Conservation (phyloP, 2,888 invertebrate genomes). For the Carcina quercana region DNA sequence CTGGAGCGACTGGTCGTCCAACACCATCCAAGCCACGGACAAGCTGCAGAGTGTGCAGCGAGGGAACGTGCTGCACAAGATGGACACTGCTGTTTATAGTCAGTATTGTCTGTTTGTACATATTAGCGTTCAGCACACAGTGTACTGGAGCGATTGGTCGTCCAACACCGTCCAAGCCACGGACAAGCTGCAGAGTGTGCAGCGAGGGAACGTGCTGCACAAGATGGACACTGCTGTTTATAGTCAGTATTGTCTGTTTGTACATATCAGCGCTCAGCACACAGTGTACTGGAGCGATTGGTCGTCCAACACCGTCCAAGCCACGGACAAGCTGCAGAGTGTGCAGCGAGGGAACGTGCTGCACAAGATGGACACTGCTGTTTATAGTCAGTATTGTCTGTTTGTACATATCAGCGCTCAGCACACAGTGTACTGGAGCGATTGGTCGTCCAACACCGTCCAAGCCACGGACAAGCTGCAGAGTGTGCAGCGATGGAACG, state of each 20-base stretch:
- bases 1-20: conserved; percentile 92
- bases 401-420: no score
- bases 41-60: conserved; percentile 72
- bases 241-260: no score
- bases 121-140: no score
- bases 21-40: conserved; percentile 82
- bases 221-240: no score
- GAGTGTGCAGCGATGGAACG: conserved; percentile 21
- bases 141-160: conserved; percentile 95
- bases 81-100: no score
- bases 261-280: no score
- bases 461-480: conserved; percentile 84
- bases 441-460: conserved; percentile 85
- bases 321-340: conserved; percentile 81
- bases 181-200: conserved; percentile 77
- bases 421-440: conserved; percentile 92
- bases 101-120: no score
- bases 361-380: no score
- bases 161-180: conserved; percentile 83
- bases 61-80: no score
- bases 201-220: no score
- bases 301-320: conserved; percentile 82
- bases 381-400: no score
- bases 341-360: conserved; percentile 22
- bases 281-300: conserved; percentile 94